Percentiles rank a stretch among this genome's conserved stretches.
phyloP scores from a whole-genome alignment of 2,113 vertebrate genomes.

The Platysternon megacephalum region DNA sequence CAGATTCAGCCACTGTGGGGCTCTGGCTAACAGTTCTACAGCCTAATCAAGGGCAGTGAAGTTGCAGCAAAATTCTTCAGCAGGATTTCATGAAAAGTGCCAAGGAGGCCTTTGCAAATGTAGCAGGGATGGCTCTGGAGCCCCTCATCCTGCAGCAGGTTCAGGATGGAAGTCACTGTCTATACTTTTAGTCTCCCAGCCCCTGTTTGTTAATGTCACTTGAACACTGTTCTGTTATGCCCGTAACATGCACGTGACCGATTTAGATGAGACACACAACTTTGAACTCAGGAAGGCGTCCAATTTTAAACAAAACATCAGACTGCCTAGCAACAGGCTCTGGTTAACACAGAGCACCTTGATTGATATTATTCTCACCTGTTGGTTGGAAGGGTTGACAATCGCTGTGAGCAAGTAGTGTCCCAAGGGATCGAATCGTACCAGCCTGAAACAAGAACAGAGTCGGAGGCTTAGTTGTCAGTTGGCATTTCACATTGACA shows the following conservation, averaged over 20 bases:
- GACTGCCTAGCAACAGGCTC: neutral
- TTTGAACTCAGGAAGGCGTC: neutral
- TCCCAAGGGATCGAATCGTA: slow-evolving; percentile 97
- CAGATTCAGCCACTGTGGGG: neutral
- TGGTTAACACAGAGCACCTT: neutral
- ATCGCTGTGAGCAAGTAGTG: slow-evolving; percentile 98
- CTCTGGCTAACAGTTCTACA: neutral
- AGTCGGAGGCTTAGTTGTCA: neutral
- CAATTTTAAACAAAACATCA: neutral
- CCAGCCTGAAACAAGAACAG: slow-evolving; percentile 85
- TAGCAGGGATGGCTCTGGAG: neutral
- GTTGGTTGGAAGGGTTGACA: slow-evolving; percentile 98
- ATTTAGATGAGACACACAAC: neutral
- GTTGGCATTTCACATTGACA: neutral
- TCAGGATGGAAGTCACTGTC: neutral
- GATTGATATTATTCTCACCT: slow-evolving; percentile 80
- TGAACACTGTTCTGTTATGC: too few relatives aligned
- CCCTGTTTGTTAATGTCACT: too few relatives aligned
- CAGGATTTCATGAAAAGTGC: neutral
- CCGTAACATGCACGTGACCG: too few relatives aligned
- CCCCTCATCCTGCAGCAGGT: neutral
- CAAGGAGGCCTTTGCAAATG: neutral
- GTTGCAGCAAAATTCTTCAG: neutral
- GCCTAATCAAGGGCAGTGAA: neutral
- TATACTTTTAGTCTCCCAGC: neutral